Percentiles rank a stretch among this genome's conserved stretches.
phyloP scores from a whole-genome alignment of 2,888 invertebrate species.

The Tortrix viridana region DNA sequence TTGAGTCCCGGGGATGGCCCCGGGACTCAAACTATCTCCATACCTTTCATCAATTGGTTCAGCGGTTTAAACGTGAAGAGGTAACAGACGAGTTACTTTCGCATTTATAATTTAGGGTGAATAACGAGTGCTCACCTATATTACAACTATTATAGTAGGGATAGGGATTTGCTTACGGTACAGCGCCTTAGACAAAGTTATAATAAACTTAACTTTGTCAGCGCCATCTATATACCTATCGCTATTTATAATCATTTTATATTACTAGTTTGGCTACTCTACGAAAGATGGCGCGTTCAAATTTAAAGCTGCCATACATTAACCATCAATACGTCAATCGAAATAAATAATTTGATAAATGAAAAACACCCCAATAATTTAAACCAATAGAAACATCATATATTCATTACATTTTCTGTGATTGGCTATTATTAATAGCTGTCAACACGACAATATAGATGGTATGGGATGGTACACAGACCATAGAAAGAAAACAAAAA shows the following conservation, averaged over 20 bases:
- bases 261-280: conserved; percentile 11
- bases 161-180: too few species aligned
- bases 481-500: conserved; percentile 12
- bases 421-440: conserved; percentile 1
- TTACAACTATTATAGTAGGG: too few species aligned
- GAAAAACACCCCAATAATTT: conserved; percentile 1
- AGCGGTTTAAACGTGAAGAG: too few species aligned
- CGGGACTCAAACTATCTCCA: too few species aligned
- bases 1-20: too few species aligned
- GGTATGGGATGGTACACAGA: too few species aligned
- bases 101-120: too few species aligned
- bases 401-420: not conserved
- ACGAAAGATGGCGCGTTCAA: conserved; percentile 7
- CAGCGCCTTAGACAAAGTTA: too few species aligned
- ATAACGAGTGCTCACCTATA: too few species aligned
- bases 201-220: not conserved
- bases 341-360: not conserved
- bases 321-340: not conserved
- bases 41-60: too few species aligned
- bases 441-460: not conserved
- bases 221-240: not conserved
- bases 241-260: not conserved
- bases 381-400: not conserved
- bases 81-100: too few species aligned
- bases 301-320: conserved; percentile 15